Percentiles rank a stretch among this genome's conserved stretches.
These are phyloP conservation scores for Drosophila falleni DNA, from an alignment of 2,888 invertebrate genomes.

Conservation along the genomic window DNA sequence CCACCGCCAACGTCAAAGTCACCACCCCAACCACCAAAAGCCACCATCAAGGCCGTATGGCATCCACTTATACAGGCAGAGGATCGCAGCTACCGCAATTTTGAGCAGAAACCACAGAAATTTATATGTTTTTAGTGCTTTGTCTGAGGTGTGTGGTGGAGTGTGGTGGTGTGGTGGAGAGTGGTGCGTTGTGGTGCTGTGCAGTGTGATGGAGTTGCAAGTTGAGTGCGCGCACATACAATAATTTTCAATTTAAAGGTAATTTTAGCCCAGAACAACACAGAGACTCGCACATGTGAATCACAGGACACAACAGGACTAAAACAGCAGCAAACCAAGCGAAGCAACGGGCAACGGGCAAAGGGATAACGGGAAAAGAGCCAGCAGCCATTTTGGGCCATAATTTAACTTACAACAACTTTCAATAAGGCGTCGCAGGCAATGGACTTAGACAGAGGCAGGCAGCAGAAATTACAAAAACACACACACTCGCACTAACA, in stretches of 20 bases:
- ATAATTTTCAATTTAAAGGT: constrained; percentile 81
- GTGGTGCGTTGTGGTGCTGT: constrained; percentile 22
- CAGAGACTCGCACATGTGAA: constrained; percentile 29
- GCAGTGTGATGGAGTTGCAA: constrained; percentile 44
- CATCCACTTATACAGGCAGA: constrained; percentile 9
- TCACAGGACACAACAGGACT: constrained; percentile 21
- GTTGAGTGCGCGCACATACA: constrained; percentile 76
- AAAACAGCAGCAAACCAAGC: constrained; percentile 16
- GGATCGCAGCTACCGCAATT: constrained; percentile 56
- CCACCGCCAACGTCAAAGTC: background rate
- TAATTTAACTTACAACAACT: constrained; percentile 80
- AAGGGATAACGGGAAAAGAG: constrained; percentile 24
- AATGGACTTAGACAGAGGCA: constrained; percentile 40
- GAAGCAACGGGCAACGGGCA: background rate
- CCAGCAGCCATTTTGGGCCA: constrained; percentile 67
- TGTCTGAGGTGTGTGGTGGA: constrained; percentile 14
- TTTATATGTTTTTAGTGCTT: constrained; percentile 71
- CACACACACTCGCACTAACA: constrained; percentile 10
- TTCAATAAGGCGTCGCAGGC: constrained; percentile 72
- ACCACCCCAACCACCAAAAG: background rate
- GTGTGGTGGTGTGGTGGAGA: background rate
- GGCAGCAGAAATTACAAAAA: constrained; percentile 51
- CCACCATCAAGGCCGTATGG: constrained; percentile 24
- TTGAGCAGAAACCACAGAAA: constrained; percentile 71
- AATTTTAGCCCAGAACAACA: constrained; percentile 64